Conservation (phyloP, 1,140 invertebrate genomes). For the Arctopsyche grandis region DNA sequence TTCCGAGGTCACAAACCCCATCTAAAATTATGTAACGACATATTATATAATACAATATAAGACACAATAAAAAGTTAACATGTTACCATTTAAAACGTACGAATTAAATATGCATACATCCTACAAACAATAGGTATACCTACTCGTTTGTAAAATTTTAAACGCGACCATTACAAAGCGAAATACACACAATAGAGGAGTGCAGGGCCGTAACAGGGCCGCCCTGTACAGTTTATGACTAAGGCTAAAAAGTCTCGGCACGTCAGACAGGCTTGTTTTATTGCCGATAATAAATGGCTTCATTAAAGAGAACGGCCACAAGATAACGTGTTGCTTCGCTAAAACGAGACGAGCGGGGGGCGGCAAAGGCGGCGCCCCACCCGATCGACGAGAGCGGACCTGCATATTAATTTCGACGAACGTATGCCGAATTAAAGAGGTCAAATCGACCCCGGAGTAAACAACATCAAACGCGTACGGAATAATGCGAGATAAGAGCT, state of each 20-base stretch:
- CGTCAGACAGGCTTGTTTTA: not conserved
- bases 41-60: too few species aligned
- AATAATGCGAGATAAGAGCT: not conserved
- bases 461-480: constrained; percentile 4
- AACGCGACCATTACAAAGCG: too few species aligned
- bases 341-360: not conserved
- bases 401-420: constrained; percentile 23
- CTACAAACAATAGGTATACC: too few species aligned
- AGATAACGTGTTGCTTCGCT: not conserved
- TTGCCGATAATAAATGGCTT: not conserved
- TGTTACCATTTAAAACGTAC: too few species aligned
- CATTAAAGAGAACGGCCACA: not conserved
- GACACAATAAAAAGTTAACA: too few species aligned
- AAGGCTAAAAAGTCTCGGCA: not conserved
- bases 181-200: too few species aligned
- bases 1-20: too few species aligned
- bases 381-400: too few species aligned
- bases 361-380: not conserved
- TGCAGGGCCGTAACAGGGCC: not conserved
- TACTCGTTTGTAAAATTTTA: too few species aligned
- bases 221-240: not conserved
- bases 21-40: too few species aligned
- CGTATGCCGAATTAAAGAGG: constrained; percentile 26
- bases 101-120: too few species aligned
- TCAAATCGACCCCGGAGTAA: constrained; percentile 7